Conservation (phyloP, 2,888 invertebrate genomes). For the Zaprionus bogoriensis region DNA sequence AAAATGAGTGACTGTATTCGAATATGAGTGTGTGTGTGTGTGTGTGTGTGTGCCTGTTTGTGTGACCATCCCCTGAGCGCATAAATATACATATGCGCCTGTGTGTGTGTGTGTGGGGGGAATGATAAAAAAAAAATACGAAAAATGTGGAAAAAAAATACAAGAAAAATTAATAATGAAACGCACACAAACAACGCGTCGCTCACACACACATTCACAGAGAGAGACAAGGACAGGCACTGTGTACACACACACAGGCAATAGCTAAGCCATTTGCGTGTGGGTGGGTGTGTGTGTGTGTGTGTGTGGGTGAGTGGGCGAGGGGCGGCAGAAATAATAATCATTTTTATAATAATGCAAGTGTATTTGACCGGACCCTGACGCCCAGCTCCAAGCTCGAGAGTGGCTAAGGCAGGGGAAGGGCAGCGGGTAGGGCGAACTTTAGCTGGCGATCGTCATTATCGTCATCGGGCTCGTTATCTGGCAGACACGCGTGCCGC, state of each 20-base stretch:
- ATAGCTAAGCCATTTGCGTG: conserved; percentile 41
- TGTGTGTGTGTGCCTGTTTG: conserved; percentile 26
- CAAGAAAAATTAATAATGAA: conserved; percentile 78
- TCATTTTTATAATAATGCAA: conserved; percentile 76
- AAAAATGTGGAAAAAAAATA: conserved; percentile 76
- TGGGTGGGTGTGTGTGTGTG: conserved; percentile 8
- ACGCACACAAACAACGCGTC: conserved; percentile 54
- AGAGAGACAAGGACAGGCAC: conserved; percentile 68
- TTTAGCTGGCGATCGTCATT: conserved; percentile 51
- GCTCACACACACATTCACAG: conserved; percentile 35
- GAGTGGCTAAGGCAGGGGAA: not conserved
- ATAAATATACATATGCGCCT: conserved; percentile 26
- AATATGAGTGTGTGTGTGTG: conserved; percentile 38
- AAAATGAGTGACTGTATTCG: conserved; percentile 43
- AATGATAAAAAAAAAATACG: conserved; percentile 76
- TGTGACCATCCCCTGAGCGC: conserved; percentile 59
- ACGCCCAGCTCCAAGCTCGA: conserved; percentile 38
- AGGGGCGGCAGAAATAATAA: conserved; percentile 63
- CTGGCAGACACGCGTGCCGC: conserved; percentile 38
- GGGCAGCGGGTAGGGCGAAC: not conserved
- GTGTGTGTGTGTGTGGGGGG: conserved; percentile 40
- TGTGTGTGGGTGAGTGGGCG: conserved; percentile 19
- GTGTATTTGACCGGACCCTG: conserved; percentile 67
- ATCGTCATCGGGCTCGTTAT: conserved; percentile 49
- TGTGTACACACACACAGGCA: conserved; percentile 11